Base-by-base conservation (phyloP, 2,888 invertebrate genomes). In the Microplitis manilae region DNA sequence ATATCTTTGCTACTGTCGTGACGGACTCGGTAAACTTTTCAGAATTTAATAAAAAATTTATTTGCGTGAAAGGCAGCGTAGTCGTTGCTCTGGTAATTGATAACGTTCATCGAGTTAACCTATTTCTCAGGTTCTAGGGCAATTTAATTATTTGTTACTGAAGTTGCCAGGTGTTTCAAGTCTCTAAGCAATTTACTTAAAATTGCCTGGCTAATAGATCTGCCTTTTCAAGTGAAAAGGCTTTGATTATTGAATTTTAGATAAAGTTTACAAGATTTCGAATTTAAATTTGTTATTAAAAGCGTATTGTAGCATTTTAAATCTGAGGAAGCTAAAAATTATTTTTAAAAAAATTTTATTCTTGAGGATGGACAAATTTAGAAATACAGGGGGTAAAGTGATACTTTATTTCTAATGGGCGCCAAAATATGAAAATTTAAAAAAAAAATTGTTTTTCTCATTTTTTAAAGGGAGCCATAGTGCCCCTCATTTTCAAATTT, bases 101-200 rank as follows among this genome's bases (percentile, higher is more conserved):
- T 20, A 64, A 38, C 9, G 15, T 73, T 41, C 50, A 73, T 64
- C 41, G 50, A 40, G 40, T 73, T 64, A 73, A 64, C 41, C 64
- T 20, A 73, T 73, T 72, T 62, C 64, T 61, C 64, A 39, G 72
- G 65, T 68, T 41, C 15, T 30, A 40, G 30, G 20, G 67, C 20
- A 65, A 73, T 65, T 65, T 15, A 50, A 73, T 73, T 73, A 64
- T 73, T 38, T 65, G n/a, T 65, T 9, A 41, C 39, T 39, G 68
- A 68, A 38, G 50, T 50, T 50, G 50, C 50, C 50, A 8, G 50
- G 50, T 50, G 50, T 13, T 50, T 50, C 8, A 13, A 50, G 50
- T 50, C 50, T 50, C 50, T 13, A 50, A 50, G 50, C 50, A 50
- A 50, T 50, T 50, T 50, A 50, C 4, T 50, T 50, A 50, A 50